Conservation (phyloP, 2,888 invertebrate species). For the Phengaris arion region DNA sequence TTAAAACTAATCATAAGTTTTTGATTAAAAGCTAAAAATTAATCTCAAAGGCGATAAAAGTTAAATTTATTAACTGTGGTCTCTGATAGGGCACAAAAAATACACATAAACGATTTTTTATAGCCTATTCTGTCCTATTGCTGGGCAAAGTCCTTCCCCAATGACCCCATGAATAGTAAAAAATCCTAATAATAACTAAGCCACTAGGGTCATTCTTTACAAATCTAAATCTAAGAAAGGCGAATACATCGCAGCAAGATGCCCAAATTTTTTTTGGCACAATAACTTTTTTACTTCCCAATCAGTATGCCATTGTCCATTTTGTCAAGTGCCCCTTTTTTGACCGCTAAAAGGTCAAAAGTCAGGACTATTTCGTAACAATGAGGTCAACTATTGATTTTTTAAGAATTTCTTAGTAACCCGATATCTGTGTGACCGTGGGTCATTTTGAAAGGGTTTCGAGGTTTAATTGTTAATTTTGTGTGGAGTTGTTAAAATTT, state of each 20-base stretch:
- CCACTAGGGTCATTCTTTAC: constrained; percentile 13
- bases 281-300: constrained; percentile 55
- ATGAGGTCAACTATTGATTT: constrained; percentile 55
- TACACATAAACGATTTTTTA: neutral
- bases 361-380: constrained; percentile 42
- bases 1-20: too few species aligned
- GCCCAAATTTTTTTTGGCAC: constrained; percentile 20
- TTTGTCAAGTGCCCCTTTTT: constrained; percentile 51
- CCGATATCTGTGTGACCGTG: constrained; percentile 66
- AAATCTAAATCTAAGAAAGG: constrained; percentile 4
- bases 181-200: neutral
- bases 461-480: constrained; percentile 8
- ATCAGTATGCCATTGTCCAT: constrained; percentile 70
- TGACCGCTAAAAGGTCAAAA: constrained; percentile 59
- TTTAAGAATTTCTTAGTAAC: constrained; percentile 56
- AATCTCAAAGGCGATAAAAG: neutral
- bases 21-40: neutral
- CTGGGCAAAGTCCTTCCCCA: constrained; percentile 14
- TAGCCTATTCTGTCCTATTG: neutral
- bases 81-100: neutral
- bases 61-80: neutral
- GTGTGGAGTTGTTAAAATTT: neutral
- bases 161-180: constrained; percentile 9
- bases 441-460: constrained; percentile 54
- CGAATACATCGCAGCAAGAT: constrained; percentile 20